A percentile compares a stretch with the other conserved stretches of the same genome.
These are phyloP conservation scores for Grapholita molesta DNA, from an alignment of 1,140 invertebrate species.

Conservation along the genomic window DNA sequence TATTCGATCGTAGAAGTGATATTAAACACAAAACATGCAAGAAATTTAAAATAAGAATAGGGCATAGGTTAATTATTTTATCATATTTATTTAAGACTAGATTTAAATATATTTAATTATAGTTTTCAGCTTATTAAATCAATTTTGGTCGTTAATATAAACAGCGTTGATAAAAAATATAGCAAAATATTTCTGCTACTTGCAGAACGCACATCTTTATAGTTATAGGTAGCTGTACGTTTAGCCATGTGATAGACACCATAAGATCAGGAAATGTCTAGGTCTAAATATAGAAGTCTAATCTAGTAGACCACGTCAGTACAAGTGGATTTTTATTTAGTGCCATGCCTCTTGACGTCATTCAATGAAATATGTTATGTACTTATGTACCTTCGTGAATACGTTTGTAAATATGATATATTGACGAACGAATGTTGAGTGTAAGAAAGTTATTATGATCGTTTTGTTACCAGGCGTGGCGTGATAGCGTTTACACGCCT, in stretches of 20 bases:
- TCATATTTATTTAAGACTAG: too few species aligned
- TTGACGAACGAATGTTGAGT: background rate
- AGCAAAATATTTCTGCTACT: background rate
- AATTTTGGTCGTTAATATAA: too few species aligned
- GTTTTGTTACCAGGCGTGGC: background rate
- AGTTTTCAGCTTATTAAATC: too few species aligned
- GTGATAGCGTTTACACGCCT: too few species aligned
- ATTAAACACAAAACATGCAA: too few species aligned
- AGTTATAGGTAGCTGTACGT: slow-evolving; percentile 21
- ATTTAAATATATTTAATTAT: too few species aligned
- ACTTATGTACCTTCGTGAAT: background rate
- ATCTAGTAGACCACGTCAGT: slow-evolving; percentile 4
- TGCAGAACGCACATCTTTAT: background rate
- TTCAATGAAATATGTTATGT: background rate
- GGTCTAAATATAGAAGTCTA: slow-evolving; percentile 12
- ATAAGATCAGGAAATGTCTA: slow-evolving; percentile 6
- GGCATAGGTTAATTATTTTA: too few species aligned
- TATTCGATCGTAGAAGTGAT: too few species aligned
- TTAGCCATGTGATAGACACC: slow-evolving; percentile 15
- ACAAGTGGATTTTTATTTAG: slow-evolving; percentile 14
- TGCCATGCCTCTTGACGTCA: slow-evolving; percentile 10
- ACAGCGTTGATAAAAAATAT: background rate
- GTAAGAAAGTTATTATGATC: background rate
- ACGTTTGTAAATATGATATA: slow-evolving; percentile 6
- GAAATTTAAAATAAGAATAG: too few species aligned